Base-by-base conservation (phyloP, 2,888 invertebrate species). In the Drosophila mulleri region DNA sequence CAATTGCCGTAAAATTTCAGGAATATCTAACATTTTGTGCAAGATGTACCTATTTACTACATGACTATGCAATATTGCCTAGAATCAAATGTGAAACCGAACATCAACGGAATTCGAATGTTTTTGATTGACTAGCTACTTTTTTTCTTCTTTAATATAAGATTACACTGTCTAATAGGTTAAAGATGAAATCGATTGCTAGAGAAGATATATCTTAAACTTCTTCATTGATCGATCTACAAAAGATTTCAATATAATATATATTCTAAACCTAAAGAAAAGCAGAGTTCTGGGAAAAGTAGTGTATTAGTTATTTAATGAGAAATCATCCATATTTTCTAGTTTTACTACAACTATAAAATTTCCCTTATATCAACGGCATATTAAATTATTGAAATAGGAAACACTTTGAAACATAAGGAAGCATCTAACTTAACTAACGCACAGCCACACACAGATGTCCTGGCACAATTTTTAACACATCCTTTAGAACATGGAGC, bases 1-100 rank as follows among this genome's bases (percentile, higher is more conserved):
- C 71, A 80, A 86, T 83, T 78, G 78, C 65, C 75, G 78, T 89
- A 70, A 86, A 88, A 89, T 80, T 64, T 56, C 12, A 50, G 47
- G 16, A 37, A 35, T 14, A 6, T 20, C 39, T 12, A 16, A 9
- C 26, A 37, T 18, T 62, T 62, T 20, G 7, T 7, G 39, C 1
- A 39, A 39, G 16, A 16, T 37, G 16, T 39, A 2, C 6, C 26
- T 26, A 7, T 26, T 7, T 26, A 1, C 26, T 26, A 26, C 6
- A 8, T 39, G 16, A 29, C 11, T 48, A 5, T 5, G 6, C 11
- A 48, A 4, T 11, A n/a, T 20, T 20, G 20, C 7, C 44, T 23
- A 14, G 14, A 0, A 7, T 26, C 7, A 26, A 26, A 42, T n/a
- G 9, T 3, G n/a, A n/a, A 9, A 3, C 7, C 9, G 12, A 4